Evolutionary conservation across 2,888 invertebrate species (phyloP), one percentile per base, ranked within the genome.

Genomic region (Phlogophora meticulosa): DNA sequence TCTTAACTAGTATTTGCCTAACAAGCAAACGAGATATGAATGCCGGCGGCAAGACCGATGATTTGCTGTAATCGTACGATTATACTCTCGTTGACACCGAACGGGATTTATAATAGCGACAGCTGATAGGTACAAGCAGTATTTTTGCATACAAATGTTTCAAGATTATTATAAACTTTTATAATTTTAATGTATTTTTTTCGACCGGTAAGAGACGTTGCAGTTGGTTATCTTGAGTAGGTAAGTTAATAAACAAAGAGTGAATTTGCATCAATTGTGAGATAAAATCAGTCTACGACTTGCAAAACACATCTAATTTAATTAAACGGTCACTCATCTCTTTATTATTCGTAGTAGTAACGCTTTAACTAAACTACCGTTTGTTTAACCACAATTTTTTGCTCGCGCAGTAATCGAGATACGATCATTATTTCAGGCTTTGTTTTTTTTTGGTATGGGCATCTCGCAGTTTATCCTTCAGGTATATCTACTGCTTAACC

Each of bases 31-130:
- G 9, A 61, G 57, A 46, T 43, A 42, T 36, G 1, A 13, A 1
- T 13, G 66, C 72, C 55, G 15, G 13, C 36, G 49, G 48, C 57
- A 45, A 46, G 24, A 10, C 45, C 34, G n/a, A 66, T 66, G 57
- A 72, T 76, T 76, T 72, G 38, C 49, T 20, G n/a, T 72, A 72
- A 71, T 61, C 20, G 11, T 22, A 42, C 11, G 55, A 61, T 76
- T 48, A 55, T 61, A 42, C 10, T 51, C 49, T 51, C 10, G 42
- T 59, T 60, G 52, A 45, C 60, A 67, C 48, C 15, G 17, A 65
- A 65, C 67, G 28, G 61, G 77, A 77, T 68, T 72, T 58, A 63
- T 68, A 77, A 72, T 63, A 72, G 28, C 63, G 48, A 43, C 77
- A 68, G 77, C 59, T 72, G 72, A 52, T 48, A 5, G n/a, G 22